A percentile compares a stretch with the other conserved stretches of the same genome.
These are phyloP conservation scores for Alectoris magna DNA, from an alignment of 2,797 vertebrate species.

Conservation along the genomic window DNA sequence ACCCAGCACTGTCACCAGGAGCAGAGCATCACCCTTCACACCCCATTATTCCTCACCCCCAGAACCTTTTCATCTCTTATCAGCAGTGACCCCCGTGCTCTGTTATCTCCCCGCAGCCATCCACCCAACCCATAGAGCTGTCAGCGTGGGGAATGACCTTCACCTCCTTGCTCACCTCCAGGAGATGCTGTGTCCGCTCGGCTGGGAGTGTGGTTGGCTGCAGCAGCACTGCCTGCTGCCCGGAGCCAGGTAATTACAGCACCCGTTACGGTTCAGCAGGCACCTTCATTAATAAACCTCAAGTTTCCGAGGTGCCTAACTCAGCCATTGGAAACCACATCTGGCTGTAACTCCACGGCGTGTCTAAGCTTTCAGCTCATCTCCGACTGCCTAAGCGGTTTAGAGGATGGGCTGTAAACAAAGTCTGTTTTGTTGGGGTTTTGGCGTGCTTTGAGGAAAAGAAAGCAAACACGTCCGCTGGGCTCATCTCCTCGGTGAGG, in stretches of 20 bases:
- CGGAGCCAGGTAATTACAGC: conserved; percentile 39
- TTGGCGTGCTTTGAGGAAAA: conserved; percentile 40
- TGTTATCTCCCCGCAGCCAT: conserved; percentile 48
- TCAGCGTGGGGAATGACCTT: conserved; percentile 24
- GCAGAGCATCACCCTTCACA: not conserved
- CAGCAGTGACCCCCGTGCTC: not conserved
- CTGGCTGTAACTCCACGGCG: conserved; percentile 41
- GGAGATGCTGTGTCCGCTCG: not conserved
- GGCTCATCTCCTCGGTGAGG: not conserved
- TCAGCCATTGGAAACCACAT: conserved; percentile 31
- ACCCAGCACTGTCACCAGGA: not conserved
- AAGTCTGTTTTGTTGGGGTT: conserved; percentile 56
- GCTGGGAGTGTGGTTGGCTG: not conserved
- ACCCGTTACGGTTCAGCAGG: conserved; percentile 46
- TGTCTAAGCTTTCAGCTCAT: conserved; percentile 43
- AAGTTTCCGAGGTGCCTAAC: conserved; percentile 54
- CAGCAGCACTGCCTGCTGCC: not conserved
- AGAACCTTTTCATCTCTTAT: conserved; percentile 3
- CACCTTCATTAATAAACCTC: conserved; percentile 61
- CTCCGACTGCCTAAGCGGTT: conserved; percentile 31
- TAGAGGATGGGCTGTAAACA: conserved; percentile 49
- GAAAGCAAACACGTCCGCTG: not conserved
- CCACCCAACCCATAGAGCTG: not conserved
- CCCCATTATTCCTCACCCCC: not conserved
- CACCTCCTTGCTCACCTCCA: not conserved